Percentiles rank a stretch among this genome's conserved stretches.
Conservation (phyloP, 2,888 invertebrate genomes). For the Bellardia pandia region DNA sequence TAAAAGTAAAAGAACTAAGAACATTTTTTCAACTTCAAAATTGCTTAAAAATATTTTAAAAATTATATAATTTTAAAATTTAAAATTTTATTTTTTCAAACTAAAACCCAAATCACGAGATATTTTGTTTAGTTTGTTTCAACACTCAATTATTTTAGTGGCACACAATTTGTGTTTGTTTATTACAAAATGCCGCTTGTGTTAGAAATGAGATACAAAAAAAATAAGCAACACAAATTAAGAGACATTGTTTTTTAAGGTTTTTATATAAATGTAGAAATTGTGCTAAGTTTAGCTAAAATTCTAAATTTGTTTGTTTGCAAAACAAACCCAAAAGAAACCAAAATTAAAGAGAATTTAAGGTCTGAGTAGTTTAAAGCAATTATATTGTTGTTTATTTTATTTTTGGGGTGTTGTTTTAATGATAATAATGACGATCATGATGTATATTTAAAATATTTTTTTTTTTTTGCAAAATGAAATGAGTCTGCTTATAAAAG, state of each 20-base stretch:
- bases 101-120: slow-evolving; percentile 53
- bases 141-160: slow-evolving; percentile 26
- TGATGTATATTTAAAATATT: slow-evolving; percentile 71
- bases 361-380: slow-evolving; percentile 52
- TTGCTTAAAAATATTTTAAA: neutral
- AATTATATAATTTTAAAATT: slow-evolving; percentile 14
- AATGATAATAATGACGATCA: slow-evolving; percentile 27
- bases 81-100: neutral
- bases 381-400: slow-evolving; percentile 58
- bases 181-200: slow-evolving; percentile 62
- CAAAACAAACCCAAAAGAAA: neutral
- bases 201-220: slow-evolving; percentile 25
- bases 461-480: slow-evolving; percentile 49
- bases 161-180: slow-evolving; percentile 35
- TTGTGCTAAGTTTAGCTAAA: slow-evolving; percentile 59
- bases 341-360: slow-evolving; percentile 21
- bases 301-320: slow-evolving; percentile 53
- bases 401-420: slow-evolving; percentile 39
- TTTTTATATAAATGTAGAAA: slow-evolving; percentile 24
- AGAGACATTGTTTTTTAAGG: slow-evolving; percentile 22
- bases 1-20: neutral
- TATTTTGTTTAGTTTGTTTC: slow-evolving; percentile 28
- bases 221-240: slow-evolving; percentile 30
- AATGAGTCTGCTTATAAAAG: slow-evolving; percentile 25
- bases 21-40: neutral